These are phyloP conservation scores for Orestias chungarensis DNA, from an alignment of 2,797 vertebrate genomes.

Conservation along the genomic window DNA sequence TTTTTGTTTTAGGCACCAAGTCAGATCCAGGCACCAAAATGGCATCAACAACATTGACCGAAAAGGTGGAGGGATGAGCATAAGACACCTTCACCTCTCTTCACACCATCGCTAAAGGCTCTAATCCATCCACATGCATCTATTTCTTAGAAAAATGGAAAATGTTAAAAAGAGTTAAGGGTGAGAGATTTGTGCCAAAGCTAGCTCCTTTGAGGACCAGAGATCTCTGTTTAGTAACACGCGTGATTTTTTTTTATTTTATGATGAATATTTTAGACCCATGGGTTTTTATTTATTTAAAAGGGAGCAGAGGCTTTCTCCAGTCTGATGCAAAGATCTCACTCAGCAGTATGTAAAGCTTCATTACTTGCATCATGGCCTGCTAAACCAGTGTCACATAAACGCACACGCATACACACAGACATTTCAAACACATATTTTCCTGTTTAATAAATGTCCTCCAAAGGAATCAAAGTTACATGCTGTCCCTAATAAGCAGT, in stretches of 20 bases:
- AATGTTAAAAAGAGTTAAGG: constrained; percentile 16
- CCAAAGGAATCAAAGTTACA: constrained; percentile 47
- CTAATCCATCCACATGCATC: constrained; percentile 6
- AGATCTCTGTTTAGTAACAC: constrained; percentile 52
- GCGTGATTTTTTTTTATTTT: constrained; percentile 59
- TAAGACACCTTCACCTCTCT: background rate
- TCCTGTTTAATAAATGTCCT: constrained; percentile 17
- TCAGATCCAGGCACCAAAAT: constrained; percentile 34
- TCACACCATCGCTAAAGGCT: background rate
- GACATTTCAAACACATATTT: background rate
- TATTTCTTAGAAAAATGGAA: constrained; percentile 17
- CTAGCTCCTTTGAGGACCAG: constrained; percentile 30
- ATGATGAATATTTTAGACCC: constrained; percentile 75
- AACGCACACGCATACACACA: background rate
- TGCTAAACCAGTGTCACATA: constrained; percentile 16
- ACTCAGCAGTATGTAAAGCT: constrained; percentile 51
- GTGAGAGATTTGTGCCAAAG: constrained; percentile 29
- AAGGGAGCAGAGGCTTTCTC: constrained; percentile 57
- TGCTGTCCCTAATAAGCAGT: constrained; percentile 42
- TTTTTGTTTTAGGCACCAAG: constrained; percentile 35
- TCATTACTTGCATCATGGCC: constrained; percentile 36
- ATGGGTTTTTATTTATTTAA: constrained; percentile 77
- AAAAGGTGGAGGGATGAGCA: constrained; percentile 25
- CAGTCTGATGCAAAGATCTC: constrained; percentile 62
- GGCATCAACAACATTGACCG: constrained; percentile 28